Evolutionary conservation across 2,888 invertebrate species (phyloP).

Genomic region (Lasius fuliginosus): DNA sequence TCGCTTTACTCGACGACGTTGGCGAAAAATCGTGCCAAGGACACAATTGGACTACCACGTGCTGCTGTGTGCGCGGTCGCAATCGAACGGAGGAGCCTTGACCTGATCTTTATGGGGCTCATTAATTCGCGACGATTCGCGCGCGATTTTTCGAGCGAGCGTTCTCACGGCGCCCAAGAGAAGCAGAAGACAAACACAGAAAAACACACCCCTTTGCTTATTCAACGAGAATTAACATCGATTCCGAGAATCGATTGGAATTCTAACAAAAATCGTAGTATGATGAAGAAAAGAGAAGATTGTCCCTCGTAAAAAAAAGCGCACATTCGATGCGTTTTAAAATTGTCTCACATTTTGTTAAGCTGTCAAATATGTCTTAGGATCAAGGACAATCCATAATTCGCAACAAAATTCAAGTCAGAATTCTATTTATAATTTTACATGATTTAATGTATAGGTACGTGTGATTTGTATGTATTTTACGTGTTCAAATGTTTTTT

Average conservation of each 20-base stretch:
- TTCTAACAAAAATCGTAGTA: neutral
- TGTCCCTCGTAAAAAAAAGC: neutral
- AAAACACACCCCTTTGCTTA: neutral
- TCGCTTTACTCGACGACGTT: neutral
- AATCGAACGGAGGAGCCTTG: slow-evolving; percentile 55
- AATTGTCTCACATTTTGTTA: neutral
- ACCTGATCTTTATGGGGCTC: slow-evolving; percentile 46
- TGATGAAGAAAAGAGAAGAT: neutral
- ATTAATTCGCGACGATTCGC: slow-evolving; percentile 32
- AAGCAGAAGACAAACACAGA: neutral
- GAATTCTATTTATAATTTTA: neutral
- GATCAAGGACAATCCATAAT: too few species aligned
- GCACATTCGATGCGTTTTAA: neutral
- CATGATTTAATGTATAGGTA: neutral
- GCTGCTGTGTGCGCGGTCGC: neutral
- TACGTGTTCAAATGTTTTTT: neutral
- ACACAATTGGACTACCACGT: slow-evolving; percentile 48
- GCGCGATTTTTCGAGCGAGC: slow-evolving; percentile 11
- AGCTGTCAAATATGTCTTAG: neutral
- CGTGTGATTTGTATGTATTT: neutral
- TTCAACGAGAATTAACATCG: neutral
- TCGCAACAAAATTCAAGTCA: too few species aligned
- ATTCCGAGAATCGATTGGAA: neutral
- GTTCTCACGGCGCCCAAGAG: slow-evolving; percentile 1
- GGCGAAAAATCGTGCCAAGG: slow-evolving; percentile 57